Evolutionary conservation across 2,888 invertebrate genomes (phyloP).

Genomic region (Nematopogon swammerdamellus): DNA sequence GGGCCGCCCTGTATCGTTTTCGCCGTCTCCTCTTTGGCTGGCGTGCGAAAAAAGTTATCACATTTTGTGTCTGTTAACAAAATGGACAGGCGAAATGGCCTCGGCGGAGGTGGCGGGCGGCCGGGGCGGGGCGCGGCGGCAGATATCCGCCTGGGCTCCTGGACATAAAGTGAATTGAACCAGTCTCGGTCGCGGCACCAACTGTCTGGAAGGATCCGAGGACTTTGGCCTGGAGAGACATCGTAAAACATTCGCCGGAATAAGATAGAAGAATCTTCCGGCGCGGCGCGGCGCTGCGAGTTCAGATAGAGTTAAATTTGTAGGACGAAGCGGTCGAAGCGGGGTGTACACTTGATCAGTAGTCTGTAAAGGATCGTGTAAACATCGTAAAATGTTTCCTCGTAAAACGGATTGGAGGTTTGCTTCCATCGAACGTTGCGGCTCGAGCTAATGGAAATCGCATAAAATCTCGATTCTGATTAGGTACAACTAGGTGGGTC

Average conservation of each 20-base stretch:
- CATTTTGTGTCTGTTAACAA: conserved; percentile 22
- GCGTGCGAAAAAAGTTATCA: conserved; percentile 28
- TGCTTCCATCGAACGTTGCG: not conserved
- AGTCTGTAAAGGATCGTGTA: not conserved
- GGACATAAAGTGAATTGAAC: conserved; percentile 14
- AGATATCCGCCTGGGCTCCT: not conserved
- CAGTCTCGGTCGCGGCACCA: conserved; percentile 16
- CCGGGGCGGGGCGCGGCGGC: not conserved
- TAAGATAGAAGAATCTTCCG: conserved; percentile 6
- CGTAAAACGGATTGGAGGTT: not conserved
- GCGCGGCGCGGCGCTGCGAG: conserved; percentile 10
- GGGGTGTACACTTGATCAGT: not conserved
- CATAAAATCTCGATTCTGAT: not conserved
- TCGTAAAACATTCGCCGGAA: not conserved
- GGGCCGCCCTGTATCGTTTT: conserved; percentile 35
- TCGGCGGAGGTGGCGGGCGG: conserved; percentile 9
- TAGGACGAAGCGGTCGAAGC: not conserved
- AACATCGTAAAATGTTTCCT: not conserved
- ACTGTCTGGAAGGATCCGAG: conserved; percentile 5
- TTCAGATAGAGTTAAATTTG: conserved; percentile 15
- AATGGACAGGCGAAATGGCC: conserved; percentile 20
- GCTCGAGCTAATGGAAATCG: not conserved
- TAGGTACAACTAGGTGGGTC: too few relatives aligned
- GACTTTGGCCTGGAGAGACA: conserved; percentile 6
- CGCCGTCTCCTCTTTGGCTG: conserved; percentile 17